Conservation (phyloP, 2,888 invertebrate genomes). For the Plutella xylostella region DNA sequence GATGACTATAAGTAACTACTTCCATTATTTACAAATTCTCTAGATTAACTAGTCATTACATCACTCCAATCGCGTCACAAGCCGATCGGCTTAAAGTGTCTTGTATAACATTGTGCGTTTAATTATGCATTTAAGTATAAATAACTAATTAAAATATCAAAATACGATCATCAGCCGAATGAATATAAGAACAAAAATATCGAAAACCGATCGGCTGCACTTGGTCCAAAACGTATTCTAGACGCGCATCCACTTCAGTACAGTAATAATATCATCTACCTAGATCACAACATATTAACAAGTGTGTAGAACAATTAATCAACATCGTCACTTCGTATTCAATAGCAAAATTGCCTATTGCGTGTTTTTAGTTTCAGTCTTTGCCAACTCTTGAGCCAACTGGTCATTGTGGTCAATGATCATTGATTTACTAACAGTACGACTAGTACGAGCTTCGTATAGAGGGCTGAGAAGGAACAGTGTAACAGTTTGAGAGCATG, state of each 20-base stretch:
- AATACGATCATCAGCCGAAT: slow-evolving; percentile 10
- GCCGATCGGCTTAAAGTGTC: not conserved
- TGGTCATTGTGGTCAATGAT: not conserved
- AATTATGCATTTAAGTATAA: not conserved
- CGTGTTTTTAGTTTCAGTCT: slow-evolving; percentile 2
- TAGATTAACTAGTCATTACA: too few species aligned
- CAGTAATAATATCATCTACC: slow-evolving; percentile 27
- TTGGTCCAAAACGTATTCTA: slow-evolving; percentile 54
- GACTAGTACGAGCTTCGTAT: too few species aligned
- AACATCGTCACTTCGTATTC: not conserved
- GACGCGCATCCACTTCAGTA: slow-evolving; percentile 17
- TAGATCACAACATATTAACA: slow-evolving; percentile 26
- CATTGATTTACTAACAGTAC: too few species aligned
- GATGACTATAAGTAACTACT: too few species aligned
- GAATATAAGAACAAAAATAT: slow-evolving; percentile 18
- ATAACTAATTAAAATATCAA: slow-evolving; percentile 11
- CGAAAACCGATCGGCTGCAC: slow-evolving; percentile 48
- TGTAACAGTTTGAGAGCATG: not conserved
- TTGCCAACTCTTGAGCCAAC: not conserved
- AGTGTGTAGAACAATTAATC: not conserved
- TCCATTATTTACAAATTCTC: too few species aligned
- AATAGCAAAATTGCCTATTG: not conserved
- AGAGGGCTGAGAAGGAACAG: slow-evolving; percentile 1
- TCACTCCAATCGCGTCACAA: too few species aligned
- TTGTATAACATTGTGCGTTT: not conserved